A percentile compares a stretch with the other conserved stretches of the same genome.
Conservation (phyloP, 2,113 vertebrate genomes). For the Aplodontia rufa region DNA sequence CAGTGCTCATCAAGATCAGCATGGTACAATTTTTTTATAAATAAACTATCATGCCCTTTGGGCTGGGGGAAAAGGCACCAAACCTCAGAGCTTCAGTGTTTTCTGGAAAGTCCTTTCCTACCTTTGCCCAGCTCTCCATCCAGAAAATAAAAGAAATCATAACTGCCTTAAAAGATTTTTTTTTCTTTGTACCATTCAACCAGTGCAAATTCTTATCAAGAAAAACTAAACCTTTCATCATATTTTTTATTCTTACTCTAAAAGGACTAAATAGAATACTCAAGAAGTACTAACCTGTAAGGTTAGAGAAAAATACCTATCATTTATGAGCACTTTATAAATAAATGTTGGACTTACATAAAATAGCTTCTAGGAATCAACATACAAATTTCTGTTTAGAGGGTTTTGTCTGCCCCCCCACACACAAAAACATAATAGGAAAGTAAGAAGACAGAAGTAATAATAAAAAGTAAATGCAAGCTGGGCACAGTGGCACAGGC, state of each 20-base stretch:
- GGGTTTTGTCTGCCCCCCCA: neutral
- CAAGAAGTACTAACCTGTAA: neutral
- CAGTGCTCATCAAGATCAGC: too few species aligned
- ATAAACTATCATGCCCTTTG: too few species aligned
- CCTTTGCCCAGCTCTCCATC: neutral
- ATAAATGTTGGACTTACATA: slow-evolving; percentile 2
- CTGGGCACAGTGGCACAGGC: too few species aligned
- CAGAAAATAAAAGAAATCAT: neutral
- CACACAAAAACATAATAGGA: neutral
- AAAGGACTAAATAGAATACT: neutral
- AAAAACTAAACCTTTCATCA: neutral
- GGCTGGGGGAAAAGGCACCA: too few species aligned
- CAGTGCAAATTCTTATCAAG: neutral
- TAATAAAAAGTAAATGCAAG: slow-evolving; percentile 13
- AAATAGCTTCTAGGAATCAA: neutral
- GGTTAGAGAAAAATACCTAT: neutral
- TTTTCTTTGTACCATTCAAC: neutral
- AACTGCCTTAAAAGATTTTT: neutral
- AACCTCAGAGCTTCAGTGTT: neutral
- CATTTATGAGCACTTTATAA: neutral
- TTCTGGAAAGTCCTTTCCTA: neutral
- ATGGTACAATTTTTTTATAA: too few species aligned
- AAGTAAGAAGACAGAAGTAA: neutral
- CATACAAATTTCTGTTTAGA: slow-evolving; percentile 33
- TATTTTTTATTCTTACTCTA: neutral